These are phyloP conservation scores for Ceratina australensis DNA, from an alignment of 1,140 invertebrate genomes.

Conservation along the genomic window DNA sequence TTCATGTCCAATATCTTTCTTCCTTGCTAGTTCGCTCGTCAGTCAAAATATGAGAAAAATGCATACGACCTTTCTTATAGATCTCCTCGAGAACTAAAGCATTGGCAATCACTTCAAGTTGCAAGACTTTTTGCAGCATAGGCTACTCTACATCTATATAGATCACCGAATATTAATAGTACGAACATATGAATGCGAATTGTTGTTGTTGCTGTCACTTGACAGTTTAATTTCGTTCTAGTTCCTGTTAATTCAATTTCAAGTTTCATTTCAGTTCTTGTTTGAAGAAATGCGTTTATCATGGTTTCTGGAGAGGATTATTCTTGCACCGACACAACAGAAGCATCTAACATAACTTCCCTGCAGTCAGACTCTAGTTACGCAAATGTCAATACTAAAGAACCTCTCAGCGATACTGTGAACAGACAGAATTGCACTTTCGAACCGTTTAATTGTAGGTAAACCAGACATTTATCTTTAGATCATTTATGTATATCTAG, in stretches of 20 bases:
- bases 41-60: too few relatives aligned
- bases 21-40: too few relatives aligned
- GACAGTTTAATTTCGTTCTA: conserved; percentile 58
- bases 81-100: too few relatives aligned
- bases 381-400: background rate
- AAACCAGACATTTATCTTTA: background rate
- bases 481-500: background rate
- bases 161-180: too few relatives aligned
- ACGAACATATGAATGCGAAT: conserved; percentile 30
- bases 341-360: conserved; percentile 64
- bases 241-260: conserved; percentile 52
- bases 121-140: too few relatives aligned
- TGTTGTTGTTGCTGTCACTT: conserved; percentile 42
- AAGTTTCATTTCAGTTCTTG: background rate
- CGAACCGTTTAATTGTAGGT: conserved; percentile 13
- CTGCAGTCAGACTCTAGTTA: conserved; percentile 52
- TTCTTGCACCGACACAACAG: conserved; percentile 62
- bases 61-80: too few relatives aligned
- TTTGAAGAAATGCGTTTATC: conserved; percentile 37
- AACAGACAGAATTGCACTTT: background rate
- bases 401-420: background rate
- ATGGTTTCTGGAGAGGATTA: conserved; percentile 62
- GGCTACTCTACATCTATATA: too few relatives aligned
- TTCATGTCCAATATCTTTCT: too few relatives aligned
- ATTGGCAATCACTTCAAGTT: too few relatives aligned